Evolutionary conservation across 64 coral and sea anemone species (phyloP), one percentile per base, ranked within the genome.

Genomic region (Montipora sp.): DNA sequence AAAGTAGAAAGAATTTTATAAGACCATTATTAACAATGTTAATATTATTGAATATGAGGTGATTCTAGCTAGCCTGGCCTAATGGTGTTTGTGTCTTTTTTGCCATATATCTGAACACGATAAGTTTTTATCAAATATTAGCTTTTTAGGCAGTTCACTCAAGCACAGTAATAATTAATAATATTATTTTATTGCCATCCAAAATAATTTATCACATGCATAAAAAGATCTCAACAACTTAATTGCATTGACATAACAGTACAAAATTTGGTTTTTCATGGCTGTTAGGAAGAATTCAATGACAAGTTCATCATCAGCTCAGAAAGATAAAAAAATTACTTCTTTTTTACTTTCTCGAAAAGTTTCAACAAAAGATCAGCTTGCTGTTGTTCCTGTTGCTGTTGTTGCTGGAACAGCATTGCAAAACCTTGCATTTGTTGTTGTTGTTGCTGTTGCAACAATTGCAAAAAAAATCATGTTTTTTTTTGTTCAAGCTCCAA

Each of bases 261-360:
- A 79, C 48, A 79, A 79, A 55, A 79, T 79, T 79, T 79, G 51
- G 77, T 79, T 79, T 79, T 79, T 79, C 48, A 79, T 79, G 77
- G 77, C 49, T 79, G 48, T 79, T 58, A 79, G 77, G 77, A 79
- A 79, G 47, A 79, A 51, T 51, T 21, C 19, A 79, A 73, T 23
- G n/a, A 73, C 70, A 73, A 73, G 70, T 73, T 73, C 70, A 24
- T 73, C 70, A 23, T 73, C 7, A 79, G 48, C 47, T 50, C 77
- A 79, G 48, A 51, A 50, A 50, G 77, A 79, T 50, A 79, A 79
- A 50, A 51, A 50, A 79, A n/a, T 50, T 53, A 44, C 43, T 77
- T 51, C 55, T 79, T 79, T 53, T 53, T 18, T 79, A 79, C 48
- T 79, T 79, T 51, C 77, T 50, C 20, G 23, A 0, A 24, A 24